Evolutionary conservation across 2,888 invertebrate genomes (phyloP), one percentile per base, ranked within the genome.

Genomic region (Drosophila meridiana): DNA sequence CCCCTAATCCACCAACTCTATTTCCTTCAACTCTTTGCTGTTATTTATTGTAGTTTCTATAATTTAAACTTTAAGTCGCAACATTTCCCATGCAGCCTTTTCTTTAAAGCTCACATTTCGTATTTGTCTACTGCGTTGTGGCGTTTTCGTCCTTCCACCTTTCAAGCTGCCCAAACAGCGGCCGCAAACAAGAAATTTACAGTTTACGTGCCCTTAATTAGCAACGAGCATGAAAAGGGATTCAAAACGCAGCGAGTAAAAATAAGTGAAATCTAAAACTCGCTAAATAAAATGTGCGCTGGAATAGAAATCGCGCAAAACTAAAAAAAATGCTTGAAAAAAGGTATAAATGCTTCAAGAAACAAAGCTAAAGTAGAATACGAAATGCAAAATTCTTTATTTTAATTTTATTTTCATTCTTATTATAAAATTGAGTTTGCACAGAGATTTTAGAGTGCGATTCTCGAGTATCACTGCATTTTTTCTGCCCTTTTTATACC

Each of bases 201-300:
- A 61, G 56, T 69, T 82, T 69, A 68, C 68, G 65, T 68, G 73
- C 67, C 52, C 79, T 79, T 82, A 81, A 79, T 82, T 81, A 79
- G 82, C 76, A 74, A 63, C 53, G 32, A 57, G 68, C 76, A 68
- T 76, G 76, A 62, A 69, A 67, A 76, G 57, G 59, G 43, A 63
- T 70, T 50, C 20, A 36, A 65, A 69, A 62, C 57, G 32, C 45
- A 38, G 40, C 32, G 52, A 70, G 60, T 53, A 79, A 36, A 52
- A 78, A 71, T 53, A 58, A 67, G 56, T 43, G 38, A 52, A 63
- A 67, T 65, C 56, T 58, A 61, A 78, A 69, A 57, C 70, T 57
- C 45, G 55, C 55, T 52, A 68, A 68, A 77, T 64, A 69, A 73
- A 82, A 73, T 67, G 61, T 82, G 69, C 76, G 48, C 80, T 82